phyloP scores from a whole-genome alignment of 2,113 vertebrate species.

The Ciconia boyciana region DNA sequence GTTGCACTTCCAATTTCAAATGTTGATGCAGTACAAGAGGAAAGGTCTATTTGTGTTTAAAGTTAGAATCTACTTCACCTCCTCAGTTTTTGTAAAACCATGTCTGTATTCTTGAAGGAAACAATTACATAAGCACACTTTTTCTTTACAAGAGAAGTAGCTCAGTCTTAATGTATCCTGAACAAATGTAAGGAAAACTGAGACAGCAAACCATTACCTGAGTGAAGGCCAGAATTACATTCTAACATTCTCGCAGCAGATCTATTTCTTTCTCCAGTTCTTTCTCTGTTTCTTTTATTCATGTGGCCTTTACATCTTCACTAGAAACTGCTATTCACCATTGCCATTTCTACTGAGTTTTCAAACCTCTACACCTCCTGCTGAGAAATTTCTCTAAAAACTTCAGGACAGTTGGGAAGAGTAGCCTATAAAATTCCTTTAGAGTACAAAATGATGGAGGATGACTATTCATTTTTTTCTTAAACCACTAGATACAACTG shows the following conservation, averaged over 20 bases:
- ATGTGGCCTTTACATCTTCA: slow-evolving; percentile 32
- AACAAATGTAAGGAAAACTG: slow-evolving; percentile 8
- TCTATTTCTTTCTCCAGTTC: slow-evolving; percentile 22
- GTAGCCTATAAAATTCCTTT: background rate
- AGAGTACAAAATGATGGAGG: background rate
- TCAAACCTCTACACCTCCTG: background rate
- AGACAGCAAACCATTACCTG: slow-evolving; percentile 7
- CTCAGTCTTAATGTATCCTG: background rate
- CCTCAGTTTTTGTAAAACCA: background rate
- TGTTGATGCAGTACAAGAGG: background rate
- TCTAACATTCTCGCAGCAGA: slow-evolving; percentile 43
- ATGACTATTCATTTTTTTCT: background rate
- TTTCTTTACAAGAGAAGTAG: background rate
- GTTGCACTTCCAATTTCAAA: background rate
- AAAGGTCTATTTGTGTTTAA: background rate
- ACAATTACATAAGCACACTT: background rate
- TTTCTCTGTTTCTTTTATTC: slow-evolving; percentile 55
- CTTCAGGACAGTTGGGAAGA: background rate
- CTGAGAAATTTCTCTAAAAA: slow-evolving; percentile 51
- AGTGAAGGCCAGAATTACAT: slow-evolving; percentile 48
- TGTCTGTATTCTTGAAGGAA: background rate
- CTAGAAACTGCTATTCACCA: slow-evolving; percentile 22
- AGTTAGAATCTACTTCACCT: background rate
- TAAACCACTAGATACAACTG: background rate
- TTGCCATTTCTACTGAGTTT: slow-evolving; percentile 35